Percentiles rank a stretch among this genome's conserved stretches.
phyloP scores from a whole-genome alignment of 2,797 vertebrate genomes.

The Ceyx erithaca region DNA sequence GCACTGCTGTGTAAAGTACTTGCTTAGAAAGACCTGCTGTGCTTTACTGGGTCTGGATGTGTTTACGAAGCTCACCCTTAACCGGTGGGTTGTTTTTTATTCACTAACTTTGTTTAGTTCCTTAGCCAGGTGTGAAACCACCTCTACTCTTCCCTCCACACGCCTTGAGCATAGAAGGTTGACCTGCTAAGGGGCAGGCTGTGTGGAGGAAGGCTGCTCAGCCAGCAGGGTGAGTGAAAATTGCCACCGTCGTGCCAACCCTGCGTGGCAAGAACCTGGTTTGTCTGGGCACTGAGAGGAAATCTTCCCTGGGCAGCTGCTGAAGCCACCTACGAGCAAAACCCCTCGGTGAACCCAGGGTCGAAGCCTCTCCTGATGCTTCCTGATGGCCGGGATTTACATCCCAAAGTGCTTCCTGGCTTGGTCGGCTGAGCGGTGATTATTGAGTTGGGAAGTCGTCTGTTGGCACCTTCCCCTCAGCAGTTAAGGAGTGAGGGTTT shows the following conservation, averaged over 20 bases:
- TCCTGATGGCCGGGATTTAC: neutral
- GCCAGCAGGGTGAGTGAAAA: neutral
- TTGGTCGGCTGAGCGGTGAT: neutral
- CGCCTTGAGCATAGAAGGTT: neutral
- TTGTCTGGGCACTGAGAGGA: neutral
- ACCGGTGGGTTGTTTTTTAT: neutral
- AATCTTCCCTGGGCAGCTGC: neutral
- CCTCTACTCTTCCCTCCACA: neutral
- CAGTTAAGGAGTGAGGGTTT: neutral
- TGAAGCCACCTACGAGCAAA: neutral
- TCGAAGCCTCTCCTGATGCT: neutral
- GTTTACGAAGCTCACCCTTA: neutral
- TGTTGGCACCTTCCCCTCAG: neutral
- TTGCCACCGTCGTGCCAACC: fast-evolving
- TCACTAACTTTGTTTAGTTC: neutral
- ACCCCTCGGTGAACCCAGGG: neutral
- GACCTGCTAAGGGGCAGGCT: neutral
- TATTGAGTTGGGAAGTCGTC: neutral
- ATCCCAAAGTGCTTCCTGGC: neutral
- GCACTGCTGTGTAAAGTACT: neutral
- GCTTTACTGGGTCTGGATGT: neutral
- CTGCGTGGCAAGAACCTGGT: fast-evolving
- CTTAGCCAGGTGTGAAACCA: neutral
- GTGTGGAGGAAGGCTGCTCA: neutral
- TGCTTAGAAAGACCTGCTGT: neutral